Base-by-base conservation (phyloP, 2,888 invertebrate genomes). In the Platycnemis pennipes region DNA sequence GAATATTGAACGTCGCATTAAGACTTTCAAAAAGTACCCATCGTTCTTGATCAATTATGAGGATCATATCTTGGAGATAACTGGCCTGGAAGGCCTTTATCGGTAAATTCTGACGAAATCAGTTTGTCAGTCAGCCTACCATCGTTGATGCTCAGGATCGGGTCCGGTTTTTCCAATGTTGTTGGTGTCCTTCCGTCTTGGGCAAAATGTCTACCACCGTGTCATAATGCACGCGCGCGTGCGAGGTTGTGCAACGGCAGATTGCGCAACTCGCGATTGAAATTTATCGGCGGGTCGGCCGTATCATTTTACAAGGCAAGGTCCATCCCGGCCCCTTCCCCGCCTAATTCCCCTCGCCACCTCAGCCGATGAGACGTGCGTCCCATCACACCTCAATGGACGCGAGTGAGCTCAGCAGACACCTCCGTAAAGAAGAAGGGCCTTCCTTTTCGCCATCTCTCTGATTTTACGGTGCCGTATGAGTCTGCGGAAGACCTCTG, bases 401-500 rank as follows among this genome's bases (percentile, higher is more conserved):
- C 4, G n/a, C 63, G 5, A 22, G 63, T n/a, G 49, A 19, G 26
- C 77, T 37, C 16, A 31, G 1, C 63, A n/a, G 26, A 11, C 77
- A 16, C 77, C 37, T 77, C 11, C 37, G 13, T 11, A 77, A 11
- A 37, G 37, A 8, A 16, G 26, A 7, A 22, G 19, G n/a, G 1
- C 22, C 63, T 11, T 37, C 31, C 37, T 37, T n/a, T 13, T 77
- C 77, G 31, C 77, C n/a, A 31, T 77, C 22, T 11, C 37, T 77
- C 37, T 8, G 77, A 77, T 89, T 91, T 63, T 63, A 91, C 91
- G 91, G 91, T 91, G 91, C 91, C 69, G 63, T 91, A 91, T 91
- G 91, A 63, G 91, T 91, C 11, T 77, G 77, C 77, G 26, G 49
- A 37, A 77, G 37, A 37, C 31, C 77, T 31, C 37, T 37, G 31